Evolutionary conservation across 2,888 invertebrate genomes (phyloP), one percentile per base, ranked within the genome.

Genomic region (Bruchidius siliquastri): DNA sequence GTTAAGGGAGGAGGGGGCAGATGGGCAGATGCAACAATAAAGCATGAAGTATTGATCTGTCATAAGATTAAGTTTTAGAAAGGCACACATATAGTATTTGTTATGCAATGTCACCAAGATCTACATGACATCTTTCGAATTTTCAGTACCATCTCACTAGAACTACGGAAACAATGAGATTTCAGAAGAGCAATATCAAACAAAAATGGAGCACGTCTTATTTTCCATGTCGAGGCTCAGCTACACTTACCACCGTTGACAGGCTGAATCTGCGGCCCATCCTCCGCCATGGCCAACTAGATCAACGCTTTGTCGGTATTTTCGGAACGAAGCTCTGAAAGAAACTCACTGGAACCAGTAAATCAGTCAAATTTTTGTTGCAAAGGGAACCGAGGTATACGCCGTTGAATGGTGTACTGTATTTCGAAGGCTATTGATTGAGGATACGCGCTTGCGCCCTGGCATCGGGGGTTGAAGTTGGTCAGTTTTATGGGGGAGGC

Each of bases 151-250:
- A 18, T 49, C 49, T 13, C 1, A 49, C 1, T 13, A 18, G 18
- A 18, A 18, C 18, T 4, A 49, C 49, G 1, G 1, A 13, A 49
- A 49, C 18, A 13, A 18, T 8, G 18, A 8, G 18, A 49, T 49
- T 49, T 1, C 13, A 13, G 18, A 4, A 49, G 1, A 49, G 49
- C 49, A 49, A 49, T 13, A 18, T 20, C 67, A 22, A 74, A 71
- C 72, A 67, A 71, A 72, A 22, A 67, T 66, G 69, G 66, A 22
- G 71, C 22, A 26, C n/a, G 71, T 49, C 49, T 49, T 13, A 4
- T 13, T 49, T 49, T 49, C 26, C 3, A 26, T 4, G 26, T 8
- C 8, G 26, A 26, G 26, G 3, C 2, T 26, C 26, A 26, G 26
- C 26, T 26, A 26, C 26, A 49, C 49, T 49, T 49, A 49, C 49